These are phyloP conservation scores for Paramormyrops hopkinsi DNA, from an alignment of 2,797 vertebrate species.

Conservation along the genomic window DNA sequence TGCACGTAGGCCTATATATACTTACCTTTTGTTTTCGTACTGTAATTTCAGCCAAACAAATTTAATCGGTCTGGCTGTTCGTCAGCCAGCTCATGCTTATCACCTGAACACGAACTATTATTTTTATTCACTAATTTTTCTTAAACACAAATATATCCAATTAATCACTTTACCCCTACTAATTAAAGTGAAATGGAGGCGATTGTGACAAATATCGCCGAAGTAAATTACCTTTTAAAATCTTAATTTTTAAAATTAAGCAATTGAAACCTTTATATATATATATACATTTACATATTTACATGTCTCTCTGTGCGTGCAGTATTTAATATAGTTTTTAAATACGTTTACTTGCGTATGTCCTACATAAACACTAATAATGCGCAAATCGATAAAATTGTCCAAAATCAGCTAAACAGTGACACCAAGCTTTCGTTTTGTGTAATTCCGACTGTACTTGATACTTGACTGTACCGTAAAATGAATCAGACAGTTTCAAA, in stretches of 20 bases:
- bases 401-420: slow-evolving; percentile 53
- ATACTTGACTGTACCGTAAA: neutral
- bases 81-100: neutral
- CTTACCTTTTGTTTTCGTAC: neutral
- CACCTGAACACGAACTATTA: neutral
- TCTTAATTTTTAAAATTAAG: neutral
- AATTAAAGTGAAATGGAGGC: neutral
- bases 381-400: slow-evolving; percentile 17
- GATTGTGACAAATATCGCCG: neutral
- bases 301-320: neutral
- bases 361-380: neutral
- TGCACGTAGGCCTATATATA: neutral
- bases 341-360: neutral
- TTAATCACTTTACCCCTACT: neutral
- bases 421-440: slow-evolving; percentile 50
- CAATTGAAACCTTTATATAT: neutral
- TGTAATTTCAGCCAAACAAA: neutral
- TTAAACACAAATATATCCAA: neutral
- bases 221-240: neutral
- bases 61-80: neutral
- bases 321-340: neutral
- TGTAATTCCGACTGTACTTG: slow-evolving; percentile 11
- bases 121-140: neutral
- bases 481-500: slow-evolving; percentile 14
- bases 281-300: neutral